Percentiles rank a stretch among this genome's conserved stretches.
Evolutionary conservation across 2,113 vertebrate genomes (phyloP).

Genomic region (Tupaia chinensis): DNA sequence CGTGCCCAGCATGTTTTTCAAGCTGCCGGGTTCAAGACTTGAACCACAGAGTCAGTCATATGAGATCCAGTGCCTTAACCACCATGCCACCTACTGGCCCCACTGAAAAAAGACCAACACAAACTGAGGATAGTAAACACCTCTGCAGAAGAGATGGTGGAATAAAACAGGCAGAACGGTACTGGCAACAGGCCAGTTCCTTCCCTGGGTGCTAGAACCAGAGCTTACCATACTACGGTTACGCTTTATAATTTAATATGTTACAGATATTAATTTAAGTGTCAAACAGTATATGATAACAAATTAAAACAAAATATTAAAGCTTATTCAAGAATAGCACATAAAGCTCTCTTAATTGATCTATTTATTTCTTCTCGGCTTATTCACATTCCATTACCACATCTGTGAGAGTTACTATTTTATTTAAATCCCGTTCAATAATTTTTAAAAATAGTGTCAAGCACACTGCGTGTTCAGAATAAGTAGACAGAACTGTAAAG

Average conservation of each 20-base stretch:
- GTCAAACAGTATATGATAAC: not conserved
- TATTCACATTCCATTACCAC: not conserved
- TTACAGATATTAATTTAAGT: not conserved
- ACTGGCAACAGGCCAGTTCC: not conserved
- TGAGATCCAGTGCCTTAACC: too few relatives aligned
- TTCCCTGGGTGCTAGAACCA: rapidly evolving
- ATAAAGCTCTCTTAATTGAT: not conserved
- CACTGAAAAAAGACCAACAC: not conserved
- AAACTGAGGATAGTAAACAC: not conserved
- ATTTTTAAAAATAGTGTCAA: not conserved
- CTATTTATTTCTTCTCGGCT: not conserved
- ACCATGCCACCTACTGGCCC: too few relatives aligned
- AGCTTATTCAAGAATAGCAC: not conserved
- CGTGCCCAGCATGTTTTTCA: too few relatives aligned
- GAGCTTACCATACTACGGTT: not conserved
- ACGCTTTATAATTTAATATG: not conserved
- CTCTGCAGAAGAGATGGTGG: not conserved
- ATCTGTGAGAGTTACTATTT: conserved; percentile 13
- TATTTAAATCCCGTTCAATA: not conserved
- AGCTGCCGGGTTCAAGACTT: too few relatives aligned
- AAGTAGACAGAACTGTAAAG: not conserved
- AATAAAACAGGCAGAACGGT: not conserved
- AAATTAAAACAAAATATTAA: conserved; percentile 52
- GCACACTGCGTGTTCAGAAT: not conserved
- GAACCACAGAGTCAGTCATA: too few relatives aligned